Conservation (phyloP, 1,140 invertebrate species). For the Andrena cerasifolii region DNA sequence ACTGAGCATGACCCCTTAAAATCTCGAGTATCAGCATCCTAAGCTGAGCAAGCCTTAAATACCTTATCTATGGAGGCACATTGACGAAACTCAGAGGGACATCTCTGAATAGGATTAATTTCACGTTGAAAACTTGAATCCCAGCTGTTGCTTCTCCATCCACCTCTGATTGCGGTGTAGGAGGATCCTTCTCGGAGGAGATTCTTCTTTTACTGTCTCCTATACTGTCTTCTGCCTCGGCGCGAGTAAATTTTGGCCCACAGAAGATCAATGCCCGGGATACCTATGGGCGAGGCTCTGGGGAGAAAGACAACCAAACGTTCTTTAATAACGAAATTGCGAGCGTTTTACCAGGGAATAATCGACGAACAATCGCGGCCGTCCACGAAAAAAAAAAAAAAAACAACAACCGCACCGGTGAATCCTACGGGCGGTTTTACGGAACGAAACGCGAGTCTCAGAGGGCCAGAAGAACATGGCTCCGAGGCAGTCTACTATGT, state of each 20-base stretch:
- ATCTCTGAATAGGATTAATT: too few species aligned
- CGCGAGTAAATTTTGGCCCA: background rate
- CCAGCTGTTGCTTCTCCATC: too few species aligned
- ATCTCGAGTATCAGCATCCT: too few species aligned
- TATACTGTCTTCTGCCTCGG: background rate
- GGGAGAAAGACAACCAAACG: background rate
- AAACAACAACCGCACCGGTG: constrained; percentile 13
- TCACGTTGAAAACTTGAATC: too few species aligned
- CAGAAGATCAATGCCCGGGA: background rate
- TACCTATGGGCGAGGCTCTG: background rate
- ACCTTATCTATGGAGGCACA: too few species aligned
- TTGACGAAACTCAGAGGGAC: too few species aligned
- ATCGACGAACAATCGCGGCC: constrained; percentile 39
- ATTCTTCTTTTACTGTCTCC: background rate
- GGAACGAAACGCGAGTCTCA: constrained; percentile 49
- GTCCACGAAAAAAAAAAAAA: constrained; percentile 9
- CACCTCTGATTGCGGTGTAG: too few species aligned
- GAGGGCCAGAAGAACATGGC: constrained; percentile 39
- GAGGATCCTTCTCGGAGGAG: too few species aligned
- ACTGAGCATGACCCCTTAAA: too few species aligned
- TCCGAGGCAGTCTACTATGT: constrained; percentile 50
- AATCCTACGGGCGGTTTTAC: constrained; percentile 38
- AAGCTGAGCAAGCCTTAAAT: too few species aligned
- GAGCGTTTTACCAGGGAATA: constrained; percentile 27
- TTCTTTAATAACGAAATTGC: constrained; percentile 48